Evolutionary conservation across 2,888 invertebrate species (phyloP).

Genomic region (Tetragonula carbonaria): DNA sequence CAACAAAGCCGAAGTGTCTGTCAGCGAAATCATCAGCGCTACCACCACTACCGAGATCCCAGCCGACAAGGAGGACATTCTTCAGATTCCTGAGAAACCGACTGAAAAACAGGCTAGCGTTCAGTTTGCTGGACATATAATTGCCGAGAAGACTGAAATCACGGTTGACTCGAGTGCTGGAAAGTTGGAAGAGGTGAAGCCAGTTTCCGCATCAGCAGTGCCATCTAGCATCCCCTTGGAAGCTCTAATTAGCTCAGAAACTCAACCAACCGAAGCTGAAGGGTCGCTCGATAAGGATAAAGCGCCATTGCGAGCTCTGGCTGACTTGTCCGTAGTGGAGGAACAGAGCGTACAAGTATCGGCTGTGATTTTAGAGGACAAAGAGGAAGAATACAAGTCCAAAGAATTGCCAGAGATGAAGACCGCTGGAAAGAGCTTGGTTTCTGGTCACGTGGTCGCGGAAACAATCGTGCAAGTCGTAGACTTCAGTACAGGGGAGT

Average conservation of each 20-base stretch:
- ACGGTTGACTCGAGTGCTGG: conserved; percentile 83
- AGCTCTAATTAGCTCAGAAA: conserved; percentile 85
- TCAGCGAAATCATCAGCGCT: conserved; percentile 82
- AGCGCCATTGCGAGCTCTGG: conserved; percentile 75
- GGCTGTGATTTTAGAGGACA: conserved; percentile 83
- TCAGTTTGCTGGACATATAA: conserved; percentile 84
- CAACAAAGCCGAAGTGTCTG: conserved; percentile 78
- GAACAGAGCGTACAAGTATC: conserved; percentile 78
- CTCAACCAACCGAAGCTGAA: conserved; percentile 87
- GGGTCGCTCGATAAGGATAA: conserved; percentile 81
- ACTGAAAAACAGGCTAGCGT: conserved; percentile 83
- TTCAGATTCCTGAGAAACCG: conserved; percentile 82
- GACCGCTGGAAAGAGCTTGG: conserved; percentile 73
- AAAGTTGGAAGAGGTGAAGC: conserved; percentile 71
- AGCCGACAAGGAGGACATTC: conserved; percentile 85
- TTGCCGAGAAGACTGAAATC: conserved; percentile 85
- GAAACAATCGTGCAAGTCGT: conserved; percentile 81
- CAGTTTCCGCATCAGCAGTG: conserved; percentile 84
- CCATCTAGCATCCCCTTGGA: conserved; percentile 85
- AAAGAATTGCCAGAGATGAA: conserved; percentile 80
- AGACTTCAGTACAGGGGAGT: conserved; percentile 79
- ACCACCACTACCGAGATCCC: conserved; percentile 86
- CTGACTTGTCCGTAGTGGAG: conserved; percentile 77
- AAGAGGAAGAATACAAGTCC: conserved; percentile 84
- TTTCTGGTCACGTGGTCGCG: conserved; percentile 75